Evolutionary conservation across 2,888 invertebrate genomes (phyloP).

Genomic region (Cremastinae sp.): DNA sequence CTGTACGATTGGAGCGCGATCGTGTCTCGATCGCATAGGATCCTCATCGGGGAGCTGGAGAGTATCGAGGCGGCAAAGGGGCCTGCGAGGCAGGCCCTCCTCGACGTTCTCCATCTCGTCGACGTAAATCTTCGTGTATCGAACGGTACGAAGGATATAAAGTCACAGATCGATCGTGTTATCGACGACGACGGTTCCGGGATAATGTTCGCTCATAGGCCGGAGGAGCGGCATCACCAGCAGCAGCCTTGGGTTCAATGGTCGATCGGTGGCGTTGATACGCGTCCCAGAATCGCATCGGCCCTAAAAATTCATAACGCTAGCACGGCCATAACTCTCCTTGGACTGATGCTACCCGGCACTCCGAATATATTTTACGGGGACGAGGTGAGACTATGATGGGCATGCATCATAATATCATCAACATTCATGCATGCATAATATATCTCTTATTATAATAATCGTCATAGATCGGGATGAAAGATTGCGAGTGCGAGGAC

Average conservation of each 20-base stretch:
- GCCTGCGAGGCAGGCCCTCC: constrained; percentile 82
- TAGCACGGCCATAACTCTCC: constrained; percentile 86
- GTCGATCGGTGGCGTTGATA: constrained; percentile 87
- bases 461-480: constrained; percentile 71
- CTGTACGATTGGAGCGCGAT: constrained; percentile 87
- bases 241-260: constrained; percentile 90
- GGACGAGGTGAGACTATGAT: no score
- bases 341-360: constrained; percentile 92
- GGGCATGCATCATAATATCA: no score
- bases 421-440: no score
- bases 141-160: constrained; percentile 83
- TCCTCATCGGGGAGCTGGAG: constrained; percentile 86
- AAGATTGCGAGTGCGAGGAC: constrained; percentile 73
- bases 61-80: constrained; percentile 81
- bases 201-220: constrained; percentile 82
- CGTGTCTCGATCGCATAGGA: constrained; percentile 84
- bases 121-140: constrained; percentile 85
- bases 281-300: constrained; percentile 84
- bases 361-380: constrained; percentile 95
- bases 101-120: constrained; percentile 86
- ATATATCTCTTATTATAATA: no score
- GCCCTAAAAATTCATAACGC: constrained; percentile 82
- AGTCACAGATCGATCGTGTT: constrained; percentile 83
- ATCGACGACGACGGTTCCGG: no score
- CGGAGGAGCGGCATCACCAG: no score